Evolutionary conservation across 2,113 vertebrate genomes (phyloP), one percentile per base, ranked within the genome.

Genomic region (Cettia cetti): DNA sequence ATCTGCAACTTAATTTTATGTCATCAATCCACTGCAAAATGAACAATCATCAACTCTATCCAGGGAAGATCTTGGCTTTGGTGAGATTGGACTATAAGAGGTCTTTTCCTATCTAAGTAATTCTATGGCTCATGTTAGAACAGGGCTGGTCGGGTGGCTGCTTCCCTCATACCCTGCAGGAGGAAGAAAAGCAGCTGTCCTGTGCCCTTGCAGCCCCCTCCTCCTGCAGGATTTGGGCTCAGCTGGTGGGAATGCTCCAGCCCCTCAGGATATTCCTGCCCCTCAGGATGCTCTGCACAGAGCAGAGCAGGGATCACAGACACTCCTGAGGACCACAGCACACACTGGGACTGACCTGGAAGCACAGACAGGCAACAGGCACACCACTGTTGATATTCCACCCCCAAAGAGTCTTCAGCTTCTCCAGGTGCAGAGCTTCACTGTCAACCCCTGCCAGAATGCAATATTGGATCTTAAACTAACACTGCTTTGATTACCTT

Each of bases 401-500:
- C 23, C 61, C 33, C 39, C 30, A 85, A 81, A 69, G 74, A 77
- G 42, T 49, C 56, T 37, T 42, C 71, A 81, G 88, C 53, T 65
- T 54, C 82, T 7, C 0, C 68, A 60, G 76, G 54, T 5, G n/a
- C 70, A 90, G 77, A 63, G 85, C 61, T 88, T 91, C 89, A 6
- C 91, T 92, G 95, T 91, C 88, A 90, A 64, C 17, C 56, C 52
- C 50, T 65, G 82, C 63, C 86, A 97, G 92, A 92, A 96, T 24
- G 52, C 37, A 93, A 85, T 90, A 95, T 27, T 81, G 89, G 79
- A 94, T 89, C 84, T 95, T 90, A 96, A 95, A 94, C 94, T 91
- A 95, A 93, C 94, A 86, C 53, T 76, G 65, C 93, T 94, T 92
- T 96, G 95, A 95, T 97, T 96, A 92, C 92, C 68, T 82, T 70